Evolutionary conservation across 2,113 vertebrate species (phyloP).

Genomic region (Etheostoma spectabile): DNA sequence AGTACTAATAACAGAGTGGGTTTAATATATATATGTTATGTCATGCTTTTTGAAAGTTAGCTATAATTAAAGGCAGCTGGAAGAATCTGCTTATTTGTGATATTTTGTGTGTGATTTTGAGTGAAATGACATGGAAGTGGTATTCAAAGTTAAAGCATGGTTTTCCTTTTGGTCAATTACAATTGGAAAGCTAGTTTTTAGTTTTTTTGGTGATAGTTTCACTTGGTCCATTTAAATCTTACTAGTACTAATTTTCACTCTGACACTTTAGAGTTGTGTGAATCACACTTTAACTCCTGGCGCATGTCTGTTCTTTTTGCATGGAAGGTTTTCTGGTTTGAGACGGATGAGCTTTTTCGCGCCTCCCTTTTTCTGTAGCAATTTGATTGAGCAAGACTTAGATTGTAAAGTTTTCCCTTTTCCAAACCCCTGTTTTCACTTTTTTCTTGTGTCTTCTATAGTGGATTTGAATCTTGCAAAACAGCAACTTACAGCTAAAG

Average conservation of each 20-base stretch:
- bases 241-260: slow-evolving; percentile 91
- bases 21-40: slow-evolving; percentile 14
- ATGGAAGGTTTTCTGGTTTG: slow-evolving; percentile 86
- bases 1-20: slow-evolving; percentile 28
- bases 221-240: slow-evolving; percentile 86
- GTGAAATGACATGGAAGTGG: slow-evolving; percentile 33
- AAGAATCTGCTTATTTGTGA: slow-evolving; percentile 23
- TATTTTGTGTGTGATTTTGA: slow-evolving; percentile 45
- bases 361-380: slow-evolving; percentile 63
- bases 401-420: slow-evolving; percentile 67
- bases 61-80: slow-evolving; percentile 13
- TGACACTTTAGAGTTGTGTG: slow-evolving; percentile 73
- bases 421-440: slow-evolving; percentile 62
- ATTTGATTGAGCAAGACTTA: slow-evolving; percentile 66
- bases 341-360: slow-evolving; percentile 65
- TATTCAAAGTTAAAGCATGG: slow-evolving; percentile 65
- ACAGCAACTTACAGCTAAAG: slow-evolving; percentile 69
- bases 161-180: slow-evolving; percentile 26
- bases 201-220: slow-evolving; percentile 40
- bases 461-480: slow-evolving; percentile 83
- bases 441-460: slow-evolving; percentile 63
- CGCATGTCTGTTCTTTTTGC: slow-evolving; percentile 95
- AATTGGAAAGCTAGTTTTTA: slow-evolving; percentile 46
- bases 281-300: slow-evolving; percentile 83
- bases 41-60: slow-evolving; percentile 21